Evolutionary conservation across 2,888 invertebrate genomes (phyloP).

Genomic region (Melieria crassipennis): DNA sequence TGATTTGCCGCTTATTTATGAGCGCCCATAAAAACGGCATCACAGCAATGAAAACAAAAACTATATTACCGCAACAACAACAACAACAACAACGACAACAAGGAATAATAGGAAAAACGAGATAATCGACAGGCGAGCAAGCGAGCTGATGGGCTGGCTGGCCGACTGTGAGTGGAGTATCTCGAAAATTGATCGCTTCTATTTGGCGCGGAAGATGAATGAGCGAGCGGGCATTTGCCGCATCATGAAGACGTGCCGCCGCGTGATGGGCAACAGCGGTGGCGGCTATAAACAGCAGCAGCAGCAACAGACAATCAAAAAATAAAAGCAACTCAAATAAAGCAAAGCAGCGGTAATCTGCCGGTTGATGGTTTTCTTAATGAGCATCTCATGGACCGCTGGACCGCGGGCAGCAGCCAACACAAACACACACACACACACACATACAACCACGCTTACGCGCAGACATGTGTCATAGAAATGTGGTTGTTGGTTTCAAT

Average conservation of each 20-base stretch:
- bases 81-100: conserved; percentile 21
- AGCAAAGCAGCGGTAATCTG: conserved; percentile 13
- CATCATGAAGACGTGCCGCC: conserved; percentile 24
- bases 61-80: neutral
- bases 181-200: conserved; percentile 23
- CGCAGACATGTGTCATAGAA: too few relatives aligned
- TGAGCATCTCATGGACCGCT: conserved; percentile 20
- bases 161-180: conserved; percentile 4
- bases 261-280: neutral
- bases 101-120: conserved; percentile 10
- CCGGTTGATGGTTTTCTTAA: conserved; percentile 20
- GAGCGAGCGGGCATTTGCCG: conserved; percentile 23
- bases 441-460: too few relatives aligned
- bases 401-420: neutral
- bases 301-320: neutral
- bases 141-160: neutral
- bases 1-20: conserved; percentile 31
- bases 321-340: conserved; percentile 35
- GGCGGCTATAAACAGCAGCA: conserved; percentile 6
- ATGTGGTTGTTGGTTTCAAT: neutral
- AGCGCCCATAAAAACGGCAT: conserved; percentile 23
- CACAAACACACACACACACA: neutral
- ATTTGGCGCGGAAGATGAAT: conserved; percentile 27
- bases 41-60: conserved; percentile 2
- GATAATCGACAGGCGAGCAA: conserved; percentile 10